These are phyloP conservation scores for Psittacula derbiana DNA, from an alignment of 2,797 vertebrate species.

Conservation along the genomic window DNA sequence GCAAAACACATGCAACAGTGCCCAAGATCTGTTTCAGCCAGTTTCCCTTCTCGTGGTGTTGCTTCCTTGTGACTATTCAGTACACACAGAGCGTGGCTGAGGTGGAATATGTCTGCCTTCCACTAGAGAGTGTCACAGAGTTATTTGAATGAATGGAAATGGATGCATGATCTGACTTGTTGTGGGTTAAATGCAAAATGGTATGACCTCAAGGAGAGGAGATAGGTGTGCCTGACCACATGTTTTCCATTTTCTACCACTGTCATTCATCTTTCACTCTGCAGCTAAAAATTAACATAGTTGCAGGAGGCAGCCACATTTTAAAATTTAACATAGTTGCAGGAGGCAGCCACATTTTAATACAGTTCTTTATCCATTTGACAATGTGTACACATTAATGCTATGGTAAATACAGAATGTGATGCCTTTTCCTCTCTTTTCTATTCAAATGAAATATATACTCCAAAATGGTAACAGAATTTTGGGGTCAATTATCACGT, in stretches of 20 bases:
- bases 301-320: background rate
- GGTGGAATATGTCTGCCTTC: slow-evolving; percentile 31
- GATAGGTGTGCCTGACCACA: background rate
- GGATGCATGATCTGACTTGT: background rate
- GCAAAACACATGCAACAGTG: slow-evolving; percentile 75
- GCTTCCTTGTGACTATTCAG: background rate
- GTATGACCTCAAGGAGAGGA: background rate
- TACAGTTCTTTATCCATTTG: background rate
- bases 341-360: background rate
- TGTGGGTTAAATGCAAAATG: background rate
- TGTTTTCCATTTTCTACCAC: background rate
- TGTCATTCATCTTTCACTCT: background rate
- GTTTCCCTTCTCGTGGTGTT: background rate
- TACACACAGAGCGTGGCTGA: background rate
- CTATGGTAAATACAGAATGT: background rate
- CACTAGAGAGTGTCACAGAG: slow-evolving; percentile 32
- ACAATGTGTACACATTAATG: background rate
- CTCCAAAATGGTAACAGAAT: background rate
- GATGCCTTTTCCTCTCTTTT: background rate
- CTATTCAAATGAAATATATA: background rate
- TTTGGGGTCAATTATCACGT: background rate
- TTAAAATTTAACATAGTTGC: background rate
- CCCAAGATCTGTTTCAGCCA: slow-evolving; percentile 65
- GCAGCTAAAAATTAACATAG: background rate
- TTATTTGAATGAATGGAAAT: background rate